phyloP scores from a whole-genome alignment of 1,140 invertebrate species.

The Drosophila triauraria region DNA sequence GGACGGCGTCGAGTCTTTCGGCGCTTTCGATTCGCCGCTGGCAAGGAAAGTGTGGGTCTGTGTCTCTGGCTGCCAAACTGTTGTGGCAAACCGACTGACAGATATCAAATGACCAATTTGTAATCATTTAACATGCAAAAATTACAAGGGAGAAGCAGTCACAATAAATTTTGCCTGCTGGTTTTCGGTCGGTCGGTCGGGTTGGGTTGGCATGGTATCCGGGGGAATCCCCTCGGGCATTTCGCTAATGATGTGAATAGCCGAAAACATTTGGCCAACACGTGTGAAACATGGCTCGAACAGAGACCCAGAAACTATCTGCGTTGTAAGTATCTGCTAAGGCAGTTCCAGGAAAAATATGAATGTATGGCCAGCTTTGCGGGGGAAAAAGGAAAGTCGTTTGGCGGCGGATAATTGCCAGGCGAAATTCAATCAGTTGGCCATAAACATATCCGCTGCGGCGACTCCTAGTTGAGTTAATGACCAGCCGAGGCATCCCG shows the following conservation, averaged over 20 bases:
- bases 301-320: constrained; percentile 14
- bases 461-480: constrained; percentile 62
- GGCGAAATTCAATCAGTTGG: constrained; percentile 60
- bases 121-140: constrained; percentile 69
- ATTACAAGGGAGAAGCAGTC: constrained; percentile 35
- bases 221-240: constrained; percentile 52
- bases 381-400: constrained; percentile 56
- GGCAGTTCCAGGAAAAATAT: constrained; percentile 30
- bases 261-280: constrained; percentile 61
- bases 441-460: constrained; percentile 67
- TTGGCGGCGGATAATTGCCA: constrained; percentile 32
- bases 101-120: constrained; percentile 76
- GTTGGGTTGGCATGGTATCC: constrained; percentile 24
- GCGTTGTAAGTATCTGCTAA: not conserved
- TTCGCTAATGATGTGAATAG: constrained; percentile 54
- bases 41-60: constrained; percentile 60
- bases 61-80: constrained; percentile 56
- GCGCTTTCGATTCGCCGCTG: constrained; percentile 41
- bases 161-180: constrained; percentile 34
- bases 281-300: constrained; percentile 18
- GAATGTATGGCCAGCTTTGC: constrained; percentile 8
- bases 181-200: constrained; percentile 3
- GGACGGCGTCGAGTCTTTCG: constrained; percentile 26
- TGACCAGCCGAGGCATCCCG: constrained; percentile 56
- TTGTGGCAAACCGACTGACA: constrained; percentile 50